These are phyloP conservation scores for Saccopteryx bilineata DNA, from an alignment of 2,113 vertebrate species.

Conservation along the genomic window DNA sequence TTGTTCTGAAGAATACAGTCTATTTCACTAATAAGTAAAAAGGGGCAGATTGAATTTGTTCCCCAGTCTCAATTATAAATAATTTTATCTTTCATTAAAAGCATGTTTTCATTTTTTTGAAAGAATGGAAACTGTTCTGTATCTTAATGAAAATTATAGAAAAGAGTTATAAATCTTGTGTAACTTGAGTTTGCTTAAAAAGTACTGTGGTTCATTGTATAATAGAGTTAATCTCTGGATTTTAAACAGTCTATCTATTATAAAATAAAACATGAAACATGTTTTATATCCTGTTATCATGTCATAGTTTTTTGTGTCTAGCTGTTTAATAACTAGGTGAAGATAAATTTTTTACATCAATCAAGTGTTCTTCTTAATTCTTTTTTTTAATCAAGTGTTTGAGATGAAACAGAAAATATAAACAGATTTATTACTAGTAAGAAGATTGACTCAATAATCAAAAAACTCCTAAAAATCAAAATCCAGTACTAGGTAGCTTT, in stretches of 20 bases:
- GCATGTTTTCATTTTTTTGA: background rate
- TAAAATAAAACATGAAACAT: background rate
- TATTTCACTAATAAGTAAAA: slow-evolving; percentile 18
- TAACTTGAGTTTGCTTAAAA: slow-evolving; percentile 23
- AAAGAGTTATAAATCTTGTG: slow-evolving; percentile 6
- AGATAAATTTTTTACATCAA: background rate
- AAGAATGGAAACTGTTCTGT: background rate
- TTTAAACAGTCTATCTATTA: background rate
- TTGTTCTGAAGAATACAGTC: background rate
- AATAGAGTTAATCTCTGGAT: background rate
- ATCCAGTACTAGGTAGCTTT: too few relatives aligned
- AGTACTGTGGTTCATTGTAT: background rate
- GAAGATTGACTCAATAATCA: too few relatives aligned
- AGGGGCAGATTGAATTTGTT: background rate
- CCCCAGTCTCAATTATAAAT: background rate
- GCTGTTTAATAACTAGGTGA: background rate
- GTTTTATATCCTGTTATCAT: background rate
- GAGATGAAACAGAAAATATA: background rate
- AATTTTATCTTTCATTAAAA: slow-evolving; percentile 3
- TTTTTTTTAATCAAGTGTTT: background rate
- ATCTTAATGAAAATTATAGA: background rate
- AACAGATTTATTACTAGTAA: too few relatives aligned
- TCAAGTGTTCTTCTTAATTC: background rate
- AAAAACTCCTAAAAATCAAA: too few relatives aligned
- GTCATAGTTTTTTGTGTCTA: background rate